phyloP scores from a whole-genome alignment of 2,113 vertebrate species.

The Cariama cristata region DNA sequence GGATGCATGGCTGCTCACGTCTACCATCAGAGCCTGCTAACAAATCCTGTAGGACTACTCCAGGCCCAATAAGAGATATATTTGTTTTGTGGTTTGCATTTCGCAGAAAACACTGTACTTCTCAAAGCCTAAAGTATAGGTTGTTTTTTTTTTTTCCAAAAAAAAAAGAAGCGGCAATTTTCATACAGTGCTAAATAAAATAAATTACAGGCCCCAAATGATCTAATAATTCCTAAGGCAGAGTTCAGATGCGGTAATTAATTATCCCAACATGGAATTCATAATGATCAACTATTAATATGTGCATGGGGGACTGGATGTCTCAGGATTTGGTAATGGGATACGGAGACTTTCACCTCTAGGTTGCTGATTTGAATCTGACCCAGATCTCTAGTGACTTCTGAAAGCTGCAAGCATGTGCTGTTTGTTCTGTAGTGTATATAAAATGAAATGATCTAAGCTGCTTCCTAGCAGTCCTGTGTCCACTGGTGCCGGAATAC shows the following conservation, averaged over 20 bases:
- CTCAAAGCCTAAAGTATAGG: conserved; percentile 21
- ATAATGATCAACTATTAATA: conserved; percentile 68
- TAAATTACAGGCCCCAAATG: conserved; percentile 63
- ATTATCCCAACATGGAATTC: conserved; percentile 67
- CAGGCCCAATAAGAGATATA: conserved; percentile 43
- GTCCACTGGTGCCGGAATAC: neutral
- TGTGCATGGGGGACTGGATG: conserved; percentile 65
- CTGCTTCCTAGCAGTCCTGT: neutral
- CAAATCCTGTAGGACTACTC: conserved; percentile 50
- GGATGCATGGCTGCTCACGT: conserved; percentile 54
- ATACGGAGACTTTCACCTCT: conserved; percentile 70
- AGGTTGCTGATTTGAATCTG: conserved; percentile 72
- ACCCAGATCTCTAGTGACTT: conserved; percentile 69
- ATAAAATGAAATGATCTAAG: conserved; percentile 37
- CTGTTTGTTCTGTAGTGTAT: conserved; percentile 51
- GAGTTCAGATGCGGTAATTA: conserved; percentile 61
- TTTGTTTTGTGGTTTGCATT: conserved; percentile 67
- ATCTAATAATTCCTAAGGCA: conserved; percentile 58
- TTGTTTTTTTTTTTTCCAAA: neutral
- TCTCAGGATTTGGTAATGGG: conserved; percentile 72
- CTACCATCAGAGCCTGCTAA: conserved; percentile 55
- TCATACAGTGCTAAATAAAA: conserved; percentile 62
- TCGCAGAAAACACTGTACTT: conserved; percentile 53
- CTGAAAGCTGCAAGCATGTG: conserved; percentile 50
- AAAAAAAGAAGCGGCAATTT: conserved; percentile 26